Evolutionary conservation across 2,888 invertebrate genomes (phyloP), one percentile per base, ranked within the genome.

Genomic region (Lithophane ornitopus): DNA sequence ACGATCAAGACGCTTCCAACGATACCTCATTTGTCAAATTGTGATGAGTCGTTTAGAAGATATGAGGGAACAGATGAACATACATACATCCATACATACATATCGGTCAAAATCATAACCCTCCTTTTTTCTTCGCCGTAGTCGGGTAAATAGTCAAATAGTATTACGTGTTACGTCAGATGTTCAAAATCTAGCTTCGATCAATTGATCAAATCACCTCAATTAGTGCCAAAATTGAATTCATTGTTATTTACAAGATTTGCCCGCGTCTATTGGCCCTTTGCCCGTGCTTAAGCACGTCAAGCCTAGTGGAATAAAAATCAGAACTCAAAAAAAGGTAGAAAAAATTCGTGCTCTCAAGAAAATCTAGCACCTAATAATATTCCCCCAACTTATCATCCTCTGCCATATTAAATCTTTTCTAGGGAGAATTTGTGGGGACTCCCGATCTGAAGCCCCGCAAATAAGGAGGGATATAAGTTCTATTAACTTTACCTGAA

Each of bases 361-460:
- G 14, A 49, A 62, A 52, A 44, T 3, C 59, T 56, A 44, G 9
- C 58, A 19, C 6, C 16, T 49, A 44, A 69, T 54, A 62, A 66
- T 66, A 63, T 67, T 63, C 9, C 56, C 39, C 14, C 12, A 70
- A 71, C 63, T 73, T 81, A 74, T 78, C 76, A 73, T 69, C 49
- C 28, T 12, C 28, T 14, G 61, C 59, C 59, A 66, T 74, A 78
- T 72, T 74, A 76, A 83, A 85, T 85, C 74, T 80, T 71, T 78
- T 68, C 66, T 56, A 44, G 46, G 12, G 26, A 49, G 78, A 81
- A 85, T 85, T 86, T 85, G 74, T 76, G 46, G 52, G 74, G 80
- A 14, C 34, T 85, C 81, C 11, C 22, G 22, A 81, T 74, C 68
- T 39, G 85, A 73, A 76, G 52, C 69, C 78, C 58, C 41, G 22